Conservation (phyloP, 2,888 invertebrate genomes). For the Imbricaverruca yamaguchii region DNA sequence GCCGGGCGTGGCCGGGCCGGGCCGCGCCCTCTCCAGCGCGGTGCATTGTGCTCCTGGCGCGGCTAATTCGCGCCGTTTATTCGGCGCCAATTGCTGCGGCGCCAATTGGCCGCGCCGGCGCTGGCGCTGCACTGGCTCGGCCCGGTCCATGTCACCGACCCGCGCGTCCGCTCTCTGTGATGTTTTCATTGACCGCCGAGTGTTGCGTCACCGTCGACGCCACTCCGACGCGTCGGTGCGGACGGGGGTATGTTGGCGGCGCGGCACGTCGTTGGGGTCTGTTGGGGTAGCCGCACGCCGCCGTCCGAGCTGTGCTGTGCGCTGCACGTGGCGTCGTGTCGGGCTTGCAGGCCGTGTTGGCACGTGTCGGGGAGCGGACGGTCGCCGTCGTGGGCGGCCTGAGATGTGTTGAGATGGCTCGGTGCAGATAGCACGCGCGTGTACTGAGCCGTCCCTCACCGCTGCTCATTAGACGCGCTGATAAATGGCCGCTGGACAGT, state of each 20-base stretch:
- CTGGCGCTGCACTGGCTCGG: neutral
- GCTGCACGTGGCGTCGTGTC: no score
- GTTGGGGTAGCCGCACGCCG: neutral
- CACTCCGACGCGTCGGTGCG: no score
- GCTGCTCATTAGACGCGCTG: no score
- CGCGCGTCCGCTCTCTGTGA: neutral
- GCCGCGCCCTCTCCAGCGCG: neutral
- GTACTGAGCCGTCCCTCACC: no score
- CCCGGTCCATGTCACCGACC: no score
- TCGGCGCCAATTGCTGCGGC: neutral
- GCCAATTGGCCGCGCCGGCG: neutral
- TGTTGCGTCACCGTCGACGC: neutral
- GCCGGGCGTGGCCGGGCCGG: neutral
- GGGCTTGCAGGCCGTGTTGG: no score
- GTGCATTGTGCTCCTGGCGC: neutral
- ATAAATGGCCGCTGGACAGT: no score
- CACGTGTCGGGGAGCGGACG: no score
- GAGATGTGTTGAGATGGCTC: no score
- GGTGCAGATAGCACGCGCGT: no score
- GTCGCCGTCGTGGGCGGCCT: no score
- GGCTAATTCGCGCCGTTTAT: conserved; percentile 1
- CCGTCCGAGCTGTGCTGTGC: no score
- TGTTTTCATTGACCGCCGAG: neutral
- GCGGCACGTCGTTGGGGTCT: neutral
- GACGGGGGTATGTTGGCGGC: neutral